Evolutionary conservation across 2,797 vertebrate genomes (phyloP), one percentile per base, ranked within the genome.

Genomic region (Sphenodon punctatus): DNA sequence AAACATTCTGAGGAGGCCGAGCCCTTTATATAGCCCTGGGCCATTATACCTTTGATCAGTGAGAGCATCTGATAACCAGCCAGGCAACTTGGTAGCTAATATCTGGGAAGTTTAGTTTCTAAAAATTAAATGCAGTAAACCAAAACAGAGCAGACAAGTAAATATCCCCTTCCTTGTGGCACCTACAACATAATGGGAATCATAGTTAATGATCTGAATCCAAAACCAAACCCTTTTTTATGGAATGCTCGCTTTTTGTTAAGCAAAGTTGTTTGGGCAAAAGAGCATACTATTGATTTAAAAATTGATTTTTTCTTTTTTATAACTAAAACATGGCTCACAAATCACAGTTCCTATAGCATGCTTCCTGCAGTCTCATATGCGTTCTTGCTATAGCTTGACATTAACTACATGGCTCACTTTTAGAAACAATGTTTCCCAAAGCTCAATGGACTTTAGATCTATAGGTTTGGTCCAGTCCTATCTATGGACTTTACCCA

Each of bases 201-300:
- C 60, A 78, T 78, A 91, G 82, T 86, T 95, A 95, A 95, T 92
- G 92, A 94, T 93, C 92, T 93, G 91, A 94, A 95, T 92, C 93
- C 74, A 93, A 94, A 93, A 74, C 45, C 19, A 86, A 91, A 71
- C 65, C 81, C 89, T 92, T 85, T 94, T 93, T 94, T 93, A 94
- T 93, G 82, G 89, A 93, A 94, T 93, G 88, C 87, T 95, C 88
- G 91, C 79, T 93, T 94, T 92, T 93, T 93, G 89, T 95, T 95
- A 94, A 94, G 90, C 86, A 95, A 94, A 95, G 91, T 85, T 92
- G 84, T 91, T 92, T 90, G 90, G 87, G 87, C 9, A 66, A 92
- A 94, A 92, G 79, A 90, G 77, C 92, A 91, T 88, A 83, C 75
- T 94, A 95, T 94, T 91, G 92, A 94, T 94, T 94, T 89, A 75